Evolutionary conservation across 2,888 invertebrate genomes (phyloP).

Genomic region (Cephus rjabovi): DNA sequence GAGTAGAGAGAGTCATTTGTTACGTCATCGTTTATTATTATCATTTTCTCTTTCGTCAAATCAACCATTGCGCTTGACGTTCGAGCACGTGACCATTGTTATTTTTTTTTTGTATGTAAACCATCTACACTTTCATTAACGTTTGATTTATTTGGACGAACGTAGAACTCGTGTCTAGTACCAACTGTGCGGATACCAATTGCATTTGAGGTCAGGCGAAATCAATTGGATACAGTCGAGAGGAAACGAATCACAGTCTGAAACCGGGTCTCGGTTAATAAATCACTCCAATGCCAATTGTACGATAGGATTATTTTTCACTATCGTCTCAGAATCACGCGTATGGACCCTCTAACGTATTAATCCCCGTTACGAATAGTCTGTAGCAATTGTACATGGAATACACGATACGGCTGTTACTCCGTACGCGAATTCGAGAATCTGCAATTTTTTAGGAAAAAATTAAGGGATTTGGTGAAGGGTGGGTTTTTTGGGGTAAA

Average conservation of each 20-base stretch:
- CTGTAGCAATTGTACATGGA: background rate
- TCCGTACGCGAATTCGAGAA: background rate
- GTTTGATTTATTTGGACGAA: background rate
- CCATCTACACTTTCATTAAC: background rate
- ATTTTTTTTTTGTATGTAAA: background rate
- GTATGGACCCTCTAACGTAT: background rate
- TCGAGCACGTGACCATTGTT: background rate
- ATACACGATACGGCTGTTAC: background rate
- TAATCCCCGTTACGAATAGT: background rate
- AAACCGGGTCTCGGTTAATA: background rate
- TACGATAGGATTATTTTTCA: background rate
- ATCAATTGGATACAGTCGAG: background rate
- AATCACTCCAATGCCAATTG: background rate
- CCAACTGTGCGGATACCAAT: background rate
- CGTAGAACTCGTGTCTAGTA: background rate
- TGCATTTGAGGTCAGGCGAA: background rate
- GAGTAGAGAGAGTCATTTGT: background rate
- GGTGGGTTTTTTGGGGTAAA: background rate
- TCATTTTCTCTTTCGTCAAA: too few species aligned
- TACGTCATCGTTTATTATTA: background rate
- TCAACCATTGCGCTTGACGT: background rate
- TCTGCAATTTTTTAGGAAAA: background rate
- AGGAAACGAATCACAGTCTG: background rate
- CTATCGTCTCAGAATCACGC: background rate
- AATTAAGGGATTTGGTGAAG: accelerated